phyloP scores from a whole-genome alignment of 2,888 invertebrate species.

The Lycia hirtaria region DNA sequence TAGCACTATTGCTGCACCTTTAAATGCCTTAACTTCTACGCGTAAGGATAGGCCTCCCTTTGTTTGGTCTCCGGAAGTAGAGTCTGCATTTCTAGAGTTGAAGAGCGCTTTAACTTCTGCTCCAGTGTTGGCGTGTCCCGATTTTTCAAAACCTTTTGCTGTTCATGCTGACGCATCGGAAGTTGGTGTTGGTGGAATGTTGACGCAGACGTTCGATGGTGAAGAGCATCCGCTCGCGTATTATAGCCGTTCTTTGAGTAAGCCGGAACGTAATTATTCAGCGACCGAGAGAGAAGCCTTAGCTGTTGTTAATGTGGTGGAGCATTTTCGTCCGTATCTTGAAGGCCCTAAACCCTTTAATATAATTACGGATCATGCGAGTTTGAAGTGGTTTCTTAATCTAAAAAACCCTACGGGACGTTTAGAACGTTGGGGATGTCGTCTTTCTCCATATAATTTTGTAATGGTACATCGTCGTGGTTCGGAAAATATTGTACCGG shows the following conservation, averaged over 20 bases:
- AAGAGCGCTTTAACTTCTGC: background rate
- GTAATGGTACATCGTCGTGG: slow-evolving; percentile 2
- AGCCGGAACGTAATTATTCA: slow-evolving; percentile 2
- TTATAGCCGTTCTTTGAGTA: background rate
- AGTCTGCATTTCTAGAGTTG: background rate
- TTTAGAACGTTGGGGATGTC: too few species aligned
- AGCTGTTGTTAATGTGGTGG: slow-evolving; percentile 1
- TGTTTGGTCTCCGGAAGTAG: background rate
- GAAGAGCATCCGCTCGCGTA: slow-evolving; percentile 4
- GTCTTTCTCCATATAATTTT: slow-evolving; percentile 10
- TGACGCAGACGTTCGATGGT: background rate
- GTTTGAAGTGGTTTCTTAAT: slow-evolving; percentile 23
- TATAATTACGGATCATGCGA: slow-evolving; percentile 18
- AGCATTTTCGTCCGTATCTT: slow-evolving; percentile 8
- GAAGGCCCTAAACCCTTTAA: slow-evolving; percentile 1
- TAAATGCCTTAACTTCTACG: background rate
- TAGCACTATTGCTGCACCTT: slow-evolving; percentile 1
- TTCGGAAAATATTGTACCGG: slow-evolving; percentile 11
- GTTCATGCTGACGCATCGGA: background rate
- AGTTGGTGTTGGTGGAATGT: background rate
- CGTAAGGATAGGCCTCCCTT: background rate
- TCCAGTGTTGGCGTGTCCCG: background rate
- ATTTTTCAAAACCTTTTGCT: background rate
- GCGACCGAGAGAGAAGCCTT: too few species aligned
- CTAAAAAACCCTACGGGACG: too few species aligned